Evolutionary conservation across 2,888 invertebrate species (phyloP).

Genomic region (Chydorus sphaericus): DNA sequence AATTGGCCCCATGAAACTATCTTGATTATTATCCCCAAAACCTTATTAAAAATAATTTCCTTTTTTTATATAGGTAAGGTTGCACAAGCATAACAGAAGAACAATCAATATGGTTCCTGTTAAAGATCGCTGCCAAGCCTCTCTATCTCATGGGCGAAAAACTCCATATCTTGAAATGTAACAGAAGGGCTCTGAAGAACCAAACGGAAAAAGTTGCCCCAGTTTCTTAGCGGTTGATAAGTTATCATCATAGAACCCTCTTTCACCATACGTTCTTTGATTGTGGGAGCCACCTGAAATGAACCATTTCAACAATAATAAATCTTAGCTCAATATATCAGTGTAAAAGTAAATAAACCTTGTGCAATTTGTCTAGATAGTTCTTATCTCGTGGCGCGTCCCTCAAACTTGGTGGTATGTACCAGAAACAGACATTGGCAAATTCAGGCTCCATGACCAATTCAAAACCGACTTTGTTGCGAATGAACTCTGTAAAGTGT

Average conservation of each 20-base stretch:
- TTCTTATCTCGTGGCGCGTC: constrained; percentile 38
- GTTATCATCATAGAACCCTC: constrained; percentile 91
- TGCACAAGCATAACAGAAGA: too few species aligned
- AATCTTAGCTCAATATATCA: background rate
- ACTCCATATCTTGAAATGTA: constrained; percentile 65
- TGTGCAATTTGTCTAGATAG: constrained; percentile 50
- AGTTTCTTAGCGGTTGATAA: constrained; percentile 71
- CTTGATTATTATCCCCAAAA: too few species aligned
- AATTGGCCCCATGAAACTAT: too few species aligned
- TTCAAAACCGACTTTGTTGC: constrained; percentile 51
- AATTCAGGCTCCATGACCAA: constrained; percentile 70
- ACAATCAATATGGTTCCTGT: too few species aligned
- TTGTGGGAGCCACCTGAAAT: constrained; percentile 50
- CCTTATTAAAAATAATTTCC: too few species aligned
- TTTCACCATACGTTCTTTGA: constrained; percentile 91
- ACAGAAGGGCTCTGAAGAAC: constrained; percentile 83
- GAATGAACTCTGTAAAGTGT: constrained; percentile 51
- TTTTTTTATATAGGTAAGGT: too few species aligned
- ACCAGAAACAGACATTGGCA: constrained; percentile 95
- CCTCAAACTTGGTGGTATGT: constrained; percentile 60
- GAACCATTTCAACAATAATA: too few species aligned
- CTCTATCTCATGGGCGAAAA: constrained; percentile 76
- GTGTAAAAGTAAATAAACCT: constrained; percentile 28
- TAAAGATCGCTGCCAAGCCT: constrained; percentile 57
- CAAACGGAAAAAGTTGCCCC: constrained; percentile 88